Evolutionary conservation across 2,797 vertebrate genomes (phyloP), one percentile per base, ranked within the genome.

Genomic region (Neoniphon sammara): DNA sequence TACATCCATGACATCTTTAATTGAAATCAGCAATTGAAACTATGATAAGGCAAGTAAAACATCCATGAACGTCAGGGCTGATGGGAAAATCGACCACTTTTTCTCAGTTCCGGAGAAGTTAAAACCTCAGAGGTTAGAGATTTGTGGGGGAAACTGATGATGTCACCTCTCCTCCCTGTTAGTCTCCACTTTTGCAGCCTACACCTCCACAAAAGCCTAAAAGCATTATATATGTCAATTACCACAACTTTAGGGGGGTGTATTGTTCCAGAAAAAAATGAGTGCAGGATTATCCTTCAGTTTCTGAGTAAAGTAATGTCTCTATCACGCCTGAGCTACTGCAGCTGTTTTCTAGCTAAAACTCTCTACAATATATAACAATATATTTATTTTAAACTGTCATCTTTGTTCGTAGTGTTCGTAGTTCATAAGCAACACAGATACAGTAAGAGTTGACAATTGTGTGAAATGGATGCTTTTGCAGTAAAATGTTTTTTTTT

Each of bases 201-300:
- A 46, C 18, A 27, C 17, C 71, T 75, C 64, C 56, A 44, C 60
- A 72, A 30, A 39, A 23, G 8, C 64, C 50, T 31, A 10, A 57
- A 23, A 47, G 70, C 70, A 58, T 75, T 54, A 85, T 87, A 85
- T 86, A 72, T 77, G 76, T 65, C 60, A 82, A 83, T 84, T 76
- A 76, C 75, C 84, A 63, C 71, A 86, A 83, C 87, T 79, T 78
- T 53, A 72, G 25, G 25, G 25, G 72, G 21, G 58, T 61, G 78
- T 75, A 83, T 91, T 89, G 85, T 91, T 84, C 74, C 25, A 7
- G 72, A 39, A 79, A 25, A 11, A 21, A 49, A 27, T 27, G 25
- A 27, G 46, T 67, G 55, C 69, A 71, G n/a, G 31, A 58, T 57
- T 57, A 55, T 53, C 68, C 58, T 25, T 54, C 7, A 21, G 56